These are phyloP conservation scores for Bubo bubo DNA, from an alignment of 2,113 vertebrate genomes.

Conservation along the genomic window DNA sequence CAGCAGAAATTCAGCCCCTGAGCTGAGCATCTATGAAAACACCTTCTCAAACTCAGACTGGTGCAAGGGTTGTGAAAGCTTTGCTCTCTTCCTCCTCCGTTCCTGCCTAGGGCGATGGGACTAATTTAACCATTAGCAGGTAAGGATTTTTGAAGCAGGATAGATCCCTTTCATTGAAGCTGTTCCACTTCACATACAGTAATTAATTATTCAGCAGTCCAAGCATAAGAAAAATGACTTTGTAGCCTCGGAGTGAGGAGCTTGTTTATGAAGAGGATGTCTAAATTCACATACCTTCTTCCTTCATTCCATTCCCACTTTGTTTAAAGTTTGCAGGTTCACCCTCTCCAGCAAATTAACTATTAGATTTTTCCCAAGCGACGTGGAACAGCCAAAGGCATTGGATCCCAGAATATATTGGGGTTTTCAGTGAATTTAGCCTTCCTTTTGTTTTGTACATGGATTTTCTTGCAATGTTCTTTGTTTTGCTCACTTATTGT, in stretches of 20 bases:
- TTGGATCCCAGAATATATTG: background rate
- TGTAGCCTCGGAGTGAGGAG: background rate
- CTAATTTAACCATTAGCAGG: background rate
- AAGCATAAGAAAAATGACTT: background rate
- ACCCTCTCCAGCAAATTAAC: background rate
- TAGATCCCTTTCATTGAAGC: background rate
- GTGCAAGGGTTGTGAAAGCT: background rate
- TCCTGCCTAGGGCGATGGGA: background rate
- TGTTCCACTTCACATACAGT: background rate
- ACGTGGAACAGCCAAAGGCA: background rate
- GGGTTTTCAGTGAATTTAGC: background rate
- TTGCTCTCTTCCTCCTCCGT: accelerated
- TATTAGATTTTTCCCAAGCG: background rate
- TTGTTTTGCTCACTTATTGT: background rate
- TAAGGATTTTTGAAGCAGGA: background rate
- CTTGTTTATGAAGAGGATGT: background rate
- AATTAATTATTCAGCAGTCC: background rate
- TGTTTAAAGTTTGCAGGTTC: background rate
- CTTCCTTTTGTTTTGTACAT: background rate
- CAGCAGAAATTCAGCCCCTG: background rate
- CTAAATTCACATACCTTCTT: background rate
- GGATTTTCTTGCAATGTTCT: background rate
- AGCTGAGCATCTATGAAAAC: background rate
- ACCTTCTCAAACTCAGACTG: background rate
- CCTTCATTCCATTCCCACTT: background rate